Conservation (phyloP, 2,797 vertebrate genomes). For the Rhincodon typus region DNA sequence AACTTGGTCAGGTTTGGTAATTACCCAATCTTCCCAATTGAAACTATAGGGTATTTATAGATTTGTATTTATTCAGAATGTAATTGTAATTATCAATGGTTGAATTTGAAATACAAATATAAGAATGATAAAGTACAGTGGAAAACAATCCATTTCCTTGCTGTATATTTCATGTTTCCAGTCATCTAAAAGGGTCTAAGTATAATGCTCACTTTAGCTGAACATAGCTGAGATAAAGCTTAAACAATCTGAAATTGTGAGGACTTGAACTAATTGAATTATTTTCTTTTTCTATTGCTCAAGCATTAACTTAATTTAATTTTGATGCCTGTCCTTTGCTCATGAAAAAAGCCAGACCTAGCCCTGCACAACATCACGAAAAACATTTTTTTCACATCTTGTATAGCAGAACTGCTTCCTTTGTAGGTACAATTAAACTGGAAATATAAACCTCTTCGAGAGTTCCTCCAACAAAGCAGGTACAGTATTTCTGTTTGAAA, state of each 20-base stretch:
- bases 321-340: neutral
- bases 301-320: neutral
- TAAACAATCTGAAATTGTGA: neutral
- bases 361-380: slow-evolving; percentile 8
- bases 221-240: neutral
- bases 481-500: slow-evolving; percentile 22
- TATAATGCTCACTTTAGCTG: neutral
- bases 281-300: neutral
- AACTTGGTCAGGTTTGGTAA: neutral
- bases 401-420: slow-evolving; percentile 25
- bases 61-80: neutral
- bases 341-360: neutral
- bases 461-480: slow-evolving; percentile 3
- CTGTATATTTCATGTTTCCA: neutral
- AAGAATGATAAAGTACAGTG: neutral
- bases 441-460: slow-evolving; percentile 7
- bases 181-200: neutral
- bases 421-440: slow-evolving; percentile 8
- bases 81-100: neutral
- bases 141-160: neutral
- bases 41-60: neutral
- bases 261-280: neutral
- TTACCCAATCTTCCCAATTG: neutral
- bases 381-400: slow-evolving; percentile 16
- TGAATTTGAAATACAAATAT: neutral